Base-by-base conservation (phyloP, 2,797 vertebrate genomes). In the Sebastes reedi region DNA sequence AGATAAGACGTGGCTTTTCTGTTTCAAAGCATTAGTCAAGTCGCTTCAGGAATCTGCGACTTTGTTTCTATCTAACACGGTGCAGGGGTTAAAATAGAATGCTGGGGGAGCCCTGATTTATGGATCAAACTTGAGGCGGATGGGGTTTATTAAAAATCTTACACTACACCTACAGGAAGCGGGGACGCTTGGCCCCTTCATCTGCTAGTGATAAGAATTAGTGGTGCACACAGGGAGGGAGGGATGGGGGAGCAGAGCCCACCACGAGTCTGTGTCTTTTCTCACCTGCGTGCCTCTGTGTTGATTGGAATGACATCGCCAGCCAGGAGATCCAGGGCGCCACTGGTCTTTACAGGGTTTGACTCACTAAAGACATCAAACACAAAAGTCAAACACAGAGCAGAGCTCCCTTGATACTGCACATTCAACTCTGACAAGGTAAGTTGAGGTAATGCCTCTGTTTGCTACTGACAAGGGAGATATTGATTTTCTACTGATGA, bases 241-340 rank as follows among this genome's bases (percentile, higher is more conserved):
- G 64, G 62, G 36, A 59, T 27, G n/a, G 25, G 29, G 59, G 69
- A 76, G 60, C 52, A n/a, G 73, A 54, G 81, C 73, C 32, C 61
- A 27, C 64, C 30, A 9, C 3, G 20, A 6, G 59, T 76, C 30
- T 73, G 39, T 73, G 20, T 82, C 50, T 56, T 56, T 25, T 69
- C 87, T 91, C 68, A 95, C 94, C 87, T 94, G 75, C 5, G 62
- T 54, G 52, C 9, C 5, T 79, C 70, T 32, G 84, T 89, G 69
- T 85, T 84, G 66, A 91, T 81, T 50, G 82, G 70, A 50, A 90
- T 89, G 52, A 92, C 69, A 77, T 93, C 89, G 60, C 88, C 52
- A 22, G 90, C 74, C 39, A 94, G 89, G 66, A 92, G 73, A 69
- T 95, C 87, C 81, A 91, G 77, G 30, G 77, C 20, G 42, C 34